phyloP scores from a whole-genome alignment of 2,113 vertebrate genomes.

The Sander vitreus region DNA sequence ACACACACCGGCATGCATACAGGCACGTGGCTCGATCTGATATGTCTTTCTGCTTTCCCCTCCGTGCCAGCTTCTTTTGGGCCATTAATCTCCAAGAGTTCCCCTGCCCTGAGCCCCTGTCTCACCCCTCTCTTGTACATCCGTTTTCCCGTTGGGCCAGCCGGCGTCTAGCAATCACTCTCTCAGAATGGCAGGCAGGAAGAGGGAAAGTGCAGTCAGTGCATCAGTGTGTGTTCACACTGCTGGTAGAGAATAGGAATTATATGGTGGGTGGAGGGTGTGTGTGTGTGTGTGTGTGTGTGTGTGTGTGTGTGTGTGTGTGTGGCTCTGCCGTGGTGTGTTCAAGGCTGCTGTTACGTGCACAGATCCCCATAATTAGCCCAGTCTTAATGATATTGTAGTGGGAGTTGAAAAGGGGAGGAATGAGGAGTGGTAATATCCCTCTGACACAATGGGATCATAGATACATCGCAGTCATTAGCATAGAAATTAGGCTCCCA shows the following conservation, averaged over 20 bases:
- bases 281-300: no score
- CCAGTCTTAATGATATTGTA: conserved; percentile 75
- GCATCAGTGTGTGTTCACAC: conserved; percentile 24
- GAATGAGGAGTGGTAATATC: conserved; percentile 72
- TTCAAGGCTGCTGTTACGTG: conserved; percentile 35
- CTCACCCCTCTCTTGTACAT: conserved; percentile 48
- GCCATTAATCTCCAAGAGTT: conserved; percentile 68
- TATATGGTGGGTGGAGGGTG: conserved; percentile 5
- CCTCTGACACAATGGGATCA: conserved; percentile 83
- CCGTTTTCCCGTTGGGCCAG: conserved; percentile 35
- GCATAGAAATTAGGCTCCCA: conserved; percentile 76
- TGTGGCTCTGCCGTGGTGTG: conserved; percentile 7
- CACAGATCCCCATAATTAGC: conserved; percentile 74
- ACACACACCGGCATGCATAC: conserved; percentile 26
- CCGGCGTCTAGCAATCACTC: conserved; percentile 41
- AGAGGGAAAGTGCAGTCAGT: conserved; percentile 33
- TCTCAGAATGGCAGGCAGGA: conserved; percentile 44
- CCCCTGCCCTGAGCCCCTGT: conserved; percentile 57
- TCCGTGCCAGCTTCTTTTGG: conserved; percentile 39
- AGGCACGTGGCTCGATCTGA: conserved; percentile 31
- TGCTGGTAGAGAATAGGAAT: conserved; percentile 2
- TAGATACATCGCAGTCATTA: conserved; percentile 77
- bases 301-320: no score
- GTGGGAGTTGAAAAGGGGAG: conserved; percentile 42
- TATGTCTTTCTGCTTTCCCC: conserved; percentile 57